phyloP scores from a whole-genome alignment of 2,888 invertebrate species.

The Harpalus rufipes region DNA sequence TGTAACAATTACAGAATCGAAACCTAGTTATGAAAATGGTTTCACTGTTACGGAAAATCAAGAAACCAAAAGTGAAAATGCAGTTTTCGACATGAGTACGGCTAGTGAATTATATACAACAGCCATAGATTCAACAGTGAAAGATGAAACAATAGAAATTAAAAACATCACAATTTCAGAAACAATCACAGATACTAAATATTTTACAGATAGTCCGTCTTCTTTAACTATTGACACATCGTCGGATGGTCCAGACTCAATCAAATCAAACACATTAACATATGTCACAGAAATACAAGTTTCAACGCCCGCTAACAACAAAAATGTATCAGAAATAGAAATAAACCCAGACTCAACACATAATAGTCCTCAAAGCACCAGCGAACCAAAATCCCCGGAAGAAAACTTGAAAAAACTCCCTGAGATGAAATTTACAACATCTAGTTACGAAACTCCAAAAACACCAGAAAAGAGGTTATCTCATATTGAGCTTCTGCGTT shows the following conservation, averaged over 20 bases:
- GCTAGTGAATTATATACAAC: slow-evolving; percentile 75
- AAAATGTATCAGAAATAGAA: slow-evolving; percentile 76
- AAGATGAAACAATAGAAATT: slow-evolving; percentile 76
- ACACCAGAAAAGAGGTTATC: slow-evolving; percentile 81
- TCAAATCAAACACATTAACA: slow-evolving; percentile 77
- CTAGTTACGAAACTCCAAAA: slow-evolving; percentile 82
- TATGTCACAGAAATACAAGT: slow-evolving; percentile 89
- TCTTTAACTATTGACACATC: slow-evolving; percentile 73
- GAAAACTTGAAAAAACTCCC: slow-evolving; percentile 76
- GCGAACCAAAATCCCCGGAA: slow-evolving; percentile 69
- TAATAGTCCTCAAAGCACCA: slow-evolving; percentile 36
- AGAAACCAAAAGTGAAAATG: slow-evolving; percentile 5
- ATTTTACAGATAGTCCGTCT: slow-evolving; percentile 71
- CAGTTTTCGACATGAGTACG: slow-evolving; percentile 61
- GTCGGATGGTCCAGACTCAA: slow-evolving; percentile 70
- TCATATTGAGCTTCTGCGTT: slow-evolving; percentile 78
- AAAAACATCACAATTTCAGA: slow-evolving; percentile 76
- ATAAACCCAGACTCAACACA: slow-evolving; percentile 70
- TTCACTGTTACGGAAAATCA: slow-evolving; percentile 78
- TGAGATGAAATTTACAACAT: slow-evolving; percentile 82
- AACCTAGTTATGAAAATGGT: slow-evolving; percentile 77
- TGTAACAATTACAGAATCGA: slow-evolving; percentile 70
- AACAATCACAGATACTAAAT: slow-evolving; percentile 70
- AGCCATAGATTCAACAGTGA: slow-evolving; percentile 79
- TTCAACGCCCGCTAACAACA: slow-evolving; percentile 77